phyloP scores from a whole-genome alignment of 2,797 vertebrate genomes.

The Fratercula arctica region DNA sequence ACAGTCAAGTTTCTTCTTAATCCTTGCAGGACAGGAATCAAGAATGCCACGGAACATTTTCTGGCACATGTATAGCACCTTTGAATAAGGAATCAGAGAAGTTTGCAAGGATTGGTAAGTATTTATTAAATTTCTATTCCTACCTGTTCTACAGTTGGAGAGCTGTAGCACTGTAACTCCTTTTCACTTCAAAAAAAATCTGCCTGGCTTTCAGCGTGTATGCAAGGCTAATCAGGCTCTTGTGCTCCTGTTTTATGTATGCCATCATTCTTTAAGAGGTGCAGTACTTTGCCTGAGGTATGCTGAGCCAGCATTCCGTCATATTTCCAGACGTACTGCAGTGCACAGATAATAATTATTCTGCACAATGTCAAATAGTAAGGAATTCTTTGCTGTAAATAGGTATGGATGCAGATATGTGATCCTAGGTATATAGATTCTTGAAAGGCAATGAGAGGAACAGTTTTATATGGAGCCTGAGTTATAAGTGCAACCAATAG shows the following conservation, averaged over 20 bases:
- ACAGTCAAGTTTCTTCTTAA: background rate
- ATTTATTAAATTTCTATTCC: background rate
- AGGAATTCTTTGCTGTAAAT: conserved; percentile 15
- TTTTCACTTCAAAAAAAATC: background rate
- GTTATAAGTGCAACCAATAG: background rate
- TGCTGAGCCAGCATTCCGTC: conserved; percentile 14
- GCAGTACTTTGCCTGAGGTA: background rate
- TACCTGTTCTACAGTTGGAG: background rate
- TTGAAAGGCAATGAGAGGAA: background rate
- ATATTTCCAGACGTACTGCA: background rate
- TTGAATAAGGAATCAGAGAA: background rate
- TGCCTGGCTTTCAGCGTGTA: background rate
- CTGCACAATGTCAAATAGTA: background rate
- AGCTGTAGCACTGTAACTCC: background rate
- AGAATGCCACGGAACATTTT: background rate
- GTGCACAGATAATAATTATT: background rate
- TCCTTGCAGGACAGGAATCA: background rate
- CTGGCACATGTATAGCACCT: background rate
- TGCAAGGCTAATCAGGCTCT: background rate
- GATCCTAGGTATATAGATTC: background rate
- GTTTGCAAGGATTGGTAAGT: background rate
- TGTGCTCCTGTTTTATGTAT: background rate
- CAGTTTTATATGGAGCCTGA: background rate
- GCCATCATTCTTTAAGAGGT: background rate
- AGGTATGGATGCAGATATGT: background rate